Percentiles rank a stretch among this genome's conserved stretches.
Evolutionary conservation across 2,113 vertebrate genomes (phyloP).

Genomic region (Gymnobelideus leadbeateri): DNA sequence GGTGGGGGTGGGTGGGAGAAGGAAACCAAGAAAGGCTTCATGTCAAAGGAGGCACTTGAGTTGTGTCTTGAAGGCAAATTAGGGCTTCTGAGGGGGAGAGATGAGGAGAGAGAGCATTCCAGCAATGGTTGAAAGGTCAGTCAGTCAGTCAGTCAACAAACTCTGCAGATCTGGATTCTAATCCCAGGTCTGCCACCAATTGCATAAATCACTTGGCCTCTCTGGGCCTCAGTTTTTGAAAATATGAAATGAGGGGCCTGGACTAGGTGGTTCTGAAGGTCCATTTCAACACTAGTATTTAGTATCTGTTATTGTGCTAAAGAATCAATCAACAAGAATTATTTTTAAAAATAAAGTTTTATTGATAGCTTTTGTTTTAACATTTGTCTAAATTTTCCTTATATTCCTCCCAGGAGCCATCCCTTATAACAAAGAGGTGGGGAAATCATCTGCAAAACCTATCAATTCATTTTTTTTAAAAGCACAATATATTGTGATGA

Average conservation of each 20-base stretch:
- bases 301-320: neutral
- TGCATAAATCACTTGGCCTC: neutral
- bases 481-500: neutral
- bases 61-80: neutral
- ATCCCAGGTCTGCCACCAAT: neutral
- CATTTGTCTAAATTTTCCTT: neutral
- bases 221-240: neutral
- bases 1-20: neutral
- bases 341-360: neutral
- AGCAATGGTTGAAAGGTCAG: too few relatives aligned
- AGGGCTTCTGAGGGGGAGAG: neutral
- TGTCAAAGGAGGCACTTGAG: neutral
- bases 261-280: neutral
- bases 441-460: neutral
- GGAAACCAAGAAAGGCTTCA: neutral
- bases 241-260: neutral
- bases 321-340: neutral
- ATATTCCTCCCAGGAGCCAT: neutral
- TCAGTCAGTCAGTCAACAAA: neutral
- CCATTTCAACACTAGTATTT: neutral
- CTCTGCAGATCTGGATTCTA: neutral
- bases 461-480: neutral
- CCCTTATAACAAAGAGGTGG: neutral
- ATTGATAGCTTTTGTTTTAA: neutral
- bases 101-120: neutral